These are phyloP conservation scores for Acanthoscelides obtectus DNA, from an alignment of 2,888 invertebrate species.

Conservation along the genomic window DNA sequence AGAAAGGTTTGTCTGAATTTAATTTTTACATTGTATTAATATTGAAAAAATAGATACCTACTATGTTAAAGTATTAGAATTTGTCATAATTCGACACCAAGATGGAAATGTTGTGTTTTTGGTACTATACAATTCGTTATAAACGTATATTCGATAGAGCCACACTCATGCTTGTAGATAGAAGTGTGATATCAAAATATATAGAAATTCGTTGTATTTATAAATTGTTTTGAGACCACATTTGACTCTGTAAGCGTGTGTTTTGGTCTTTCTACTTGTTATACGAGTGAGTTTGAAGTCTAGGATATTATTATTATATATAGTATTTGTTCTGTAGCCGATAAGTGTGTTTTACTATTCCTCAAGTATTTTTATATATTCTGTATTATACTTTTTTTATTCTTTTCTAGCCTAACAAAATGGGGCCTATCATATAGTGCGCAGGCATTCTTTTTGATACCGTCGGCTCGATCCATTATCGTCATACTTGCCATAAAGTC, in stretches of 20 bases:
- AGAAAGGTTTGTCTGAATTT: no score
- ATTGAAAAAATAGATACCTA: no score
- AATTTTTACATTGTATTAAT: no score
- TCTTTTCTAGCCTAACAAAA: background rate
- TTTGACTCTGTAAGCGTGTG: background rate
- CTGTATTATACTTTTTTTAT: background rate
- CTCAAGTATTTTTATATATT: background rate
- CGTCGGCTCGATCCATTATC: background rate
- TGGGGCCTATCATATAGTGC: background rate
- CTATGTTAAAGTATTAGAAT: no score
- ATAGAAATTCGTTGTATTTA: background rate
- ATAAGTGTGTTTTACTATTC: background rate
- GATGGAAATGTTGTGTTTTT: background rate
- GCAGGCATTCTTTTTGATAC: background rate
- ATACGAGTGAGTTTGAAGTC: background rate
- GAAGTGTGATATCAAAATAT: background rate
- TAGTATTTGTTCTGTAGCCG: background rate
- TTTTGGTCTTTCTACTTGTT: background rate
- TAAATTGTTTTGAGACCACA: background rate
- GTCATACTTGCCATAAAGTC: background rate
- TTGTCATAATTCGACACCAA: no score
- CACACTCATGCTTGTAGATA: background rate
- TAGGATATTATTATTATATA: background rate
- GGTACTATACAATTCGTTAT: background rate
- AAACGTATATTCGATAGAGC: background rate